phyloP scores from a whole-genome alignment of 2,888 invertebrate genomes.

The Stenichneumon culpator region DNA sequence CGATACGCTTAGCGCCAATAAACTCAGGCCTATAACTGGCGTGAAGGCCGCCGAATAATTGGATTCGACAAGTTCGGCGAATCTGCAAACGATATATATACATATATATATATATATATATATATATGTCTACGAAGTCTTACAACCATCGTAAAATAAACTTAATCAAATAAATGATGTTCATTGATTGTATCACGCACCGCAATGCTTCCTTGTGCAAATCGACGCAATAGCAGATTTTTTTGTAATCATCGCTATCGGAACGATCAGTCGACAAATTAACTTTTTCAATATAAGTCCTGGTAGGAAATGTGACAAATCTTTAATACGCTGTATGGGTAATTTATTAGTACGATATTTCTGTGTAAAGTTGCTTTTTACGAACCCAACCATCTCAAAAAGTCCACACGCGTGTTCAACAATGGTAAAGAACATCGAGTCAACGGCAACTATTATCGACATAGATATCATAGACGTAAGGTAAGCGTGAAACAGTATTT shows the following conservation, averaged over 20 bases:
- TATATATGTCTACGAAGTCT: neutral
- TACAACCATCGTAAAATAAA: neutral
- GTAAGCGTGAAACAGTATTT: slow-evolving; percentile 59
- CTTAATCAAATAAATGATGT: too few species aligned
- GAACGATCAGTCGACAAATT: neutral
- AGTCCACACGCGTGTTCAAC: slow-evolving; percentile 57
- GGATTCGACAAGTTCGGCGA: neutral
- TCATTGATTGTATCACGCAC: neutral
- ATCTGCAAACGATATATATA: neutral
- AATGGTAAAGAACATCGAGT: slow-evolving; percentile 31
- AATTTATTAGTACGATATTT: too few species aligned
- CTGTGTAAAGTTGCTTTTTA: too few species aligned
- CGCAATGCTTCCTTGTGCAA: neutral
- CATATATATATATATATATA: too few species aligned
- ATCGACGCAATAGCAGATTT: neutral
- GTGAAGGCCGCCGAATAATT: neutral
- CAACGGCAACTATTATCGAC: slow-evolving; percentile 16
- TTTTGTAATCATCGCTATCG: neutral
- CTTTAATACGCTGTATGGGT: too few species aligned
- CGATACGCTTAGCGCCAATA: neutral
- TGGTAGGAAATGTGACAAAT: neutral
- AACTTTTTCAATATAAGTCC: slow-evolving; percentile 31
- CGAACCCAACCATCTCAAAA: slow-evolving; percentile 29
- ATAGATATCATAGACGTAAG: slow-evolving; percentile 1
- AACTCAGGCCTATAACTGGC: neutral